A percentile compares a stretch with the other conserved stretches of the same genome.
phyloP scores from a whole-genome alignment of 2,888 invertebrate genomes.

The Hedya salicella region DNA sequence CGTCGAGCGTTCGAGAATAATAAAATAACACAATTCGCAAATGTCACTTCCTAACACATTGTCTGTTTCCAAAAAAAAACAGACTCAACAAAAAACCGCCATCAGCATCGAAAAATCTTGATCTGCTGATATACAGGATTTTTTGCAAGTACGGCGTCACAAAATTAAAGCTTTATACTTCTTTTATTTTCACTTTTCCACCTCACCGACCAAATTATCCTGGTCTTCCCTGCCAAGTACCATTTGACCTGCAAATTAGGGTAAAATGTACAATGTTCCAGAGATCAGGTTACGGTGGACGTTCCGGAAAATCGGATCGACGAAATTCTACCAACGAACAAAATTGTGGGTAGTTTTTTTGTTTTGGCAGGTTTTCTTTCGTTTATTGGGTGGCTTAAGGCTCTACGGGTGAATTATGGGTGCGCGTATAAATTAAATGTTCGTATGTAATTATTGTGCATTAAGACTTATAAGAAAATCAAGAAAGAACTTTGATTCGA shows the following conservation, averaged over 20 bases:
- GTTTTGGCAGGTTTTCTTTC: constrained; percentile 20
- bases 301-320: constrained; percentile 11
- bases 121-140: constrained; percentile 31
- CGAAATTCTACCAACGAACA: constrained; percentile 5
- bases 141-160: constrained; percentile 24
- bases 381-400: constrained; percentile 27
- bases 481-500: background rate
- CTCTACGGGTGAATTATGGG: constrained; percentile 23
- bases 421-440: constrained; percentile 21
- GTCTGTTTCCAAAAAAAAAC: background rate
- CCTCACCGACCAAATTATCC: constrained; percentile 3
- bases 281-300: background rate
- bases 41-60: background rate
- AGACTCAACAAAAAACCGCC: constrained; percentile 3
- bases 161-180: constrained; percentile 32
- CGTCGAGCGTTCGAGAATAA: no score
- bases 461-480: background rate
- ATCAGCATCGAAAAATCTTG: constrained; percentile 16
- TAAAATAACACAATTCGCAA: no score
- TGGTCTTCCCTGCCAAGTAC: constrained; percentile 10
- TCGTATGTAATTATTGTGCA: constrained; percentile 11
- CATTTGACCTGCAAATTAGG: background rate
- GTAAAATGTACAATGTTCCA: constrained; percentile 6
- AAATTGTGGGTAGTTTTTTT: constrained; percentile 34
- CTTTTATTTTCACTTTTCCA: constrained; percentile 31